Conservation (phyloP, 1,140 invertebrate species). For the Parapsyche elsis region DNA sequence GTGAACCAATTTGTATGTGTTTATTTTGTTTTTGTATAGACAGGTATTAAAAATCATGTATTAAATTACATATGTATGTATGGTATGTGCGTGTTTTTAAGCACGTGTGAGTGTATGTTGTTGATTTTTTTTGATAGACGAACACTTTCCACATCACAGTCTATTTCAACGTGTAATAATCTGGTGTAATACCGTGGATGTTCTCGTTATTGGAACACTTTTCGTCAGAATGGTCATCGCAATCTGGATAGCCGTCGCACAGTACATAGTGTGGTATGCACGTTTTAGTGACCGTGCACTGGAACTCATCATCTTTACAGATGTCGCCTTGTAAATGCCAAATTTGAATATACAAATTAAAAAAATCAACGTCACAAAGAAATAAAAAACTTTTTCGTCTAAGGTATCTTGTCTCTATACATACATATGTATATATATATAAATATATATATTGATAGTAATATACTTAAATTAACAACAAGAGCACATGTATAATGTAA, state of each 20-base stretch:
- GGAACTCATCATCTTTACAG: conserved; percentile 68
- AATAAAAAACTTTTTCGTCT: too few species aligned
- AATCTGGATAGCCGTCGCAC: conserved; percentile 67
- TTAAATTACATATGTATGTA: too few species aligned
- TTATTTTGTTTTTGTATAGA: too few species aligned
- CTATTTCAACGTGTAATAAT: too few species aligned
- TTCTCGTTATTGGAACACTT: conserved; percentile 65
- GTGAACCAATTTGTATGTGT: too few species aligned
- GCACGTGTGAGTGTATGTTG: too few species aligned
- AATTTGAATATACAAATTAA: background rate
- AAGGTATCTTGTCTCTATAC: background rate
- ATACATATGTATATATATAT: background rate
- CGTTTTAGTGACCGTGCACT: conserved; percentile 73
- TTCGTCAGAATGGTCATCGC: conserved; percentile 68
- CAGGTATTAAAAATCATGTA: too few species aligned
- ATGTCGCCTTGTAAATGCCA: conserved; percentile 59
- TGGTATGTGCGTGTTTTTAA: too few species aligned
- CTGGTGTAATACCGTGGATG: conserved; percentile 66
- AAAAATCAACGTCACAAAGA: background rate
- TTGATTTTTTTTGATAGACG: too few species aligned
- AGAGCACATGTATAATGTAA: background rate
- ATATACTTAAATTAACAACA: background rate
- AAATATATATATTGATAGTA: background rate
- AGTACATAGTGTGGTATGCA: conserved; percentile 63
- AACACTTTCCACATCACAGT: background rate